A percentile compares a stretch with the other conserved stretches of the same genome.
Evolutionary conservation across 2,113 vertebrate genomes (phyloP).

Genomic region (Suricata suricatta): DNA sequence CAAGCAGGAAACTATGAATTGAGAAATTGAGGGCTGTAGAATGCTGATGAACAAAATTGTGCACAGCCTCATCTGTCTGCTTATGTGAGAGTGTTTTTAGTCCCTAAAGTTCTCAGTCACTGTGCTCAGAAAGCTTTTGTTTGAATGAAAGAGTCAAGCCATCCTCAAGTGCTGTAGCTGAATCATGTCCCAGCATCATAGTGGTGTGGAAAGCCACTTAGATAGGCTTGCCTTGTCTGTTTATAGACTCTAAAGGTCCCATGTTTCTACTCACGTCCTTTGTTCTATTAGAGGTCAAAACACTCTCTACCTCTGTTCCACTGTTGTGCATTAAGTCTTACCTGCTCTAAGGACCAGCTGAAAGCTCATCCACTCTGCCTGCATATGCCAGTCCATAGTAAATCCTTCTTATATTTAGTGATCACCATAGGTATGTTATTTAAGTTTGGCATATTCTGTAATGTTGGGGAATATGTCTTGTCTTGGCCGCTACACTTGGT

Average conservation of each 20-base stretch:
- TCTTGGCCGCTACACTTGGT: neutral
- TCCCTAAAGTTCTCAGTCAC: neutral
- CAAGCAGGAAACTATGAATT: neutral
- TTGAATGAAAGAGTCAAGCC: neutral
- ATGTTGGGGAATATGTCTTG: neutral
- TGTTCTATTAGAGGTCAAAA: neutral
- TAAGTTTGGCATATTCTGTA: neutral
- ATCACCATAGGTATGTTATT: neutral
- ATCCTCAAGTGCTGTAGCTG: neutral
- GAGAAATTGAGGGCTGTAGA: neutral
- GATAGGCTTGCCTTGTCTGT: neutral
- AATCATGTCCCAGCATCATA: neutral
- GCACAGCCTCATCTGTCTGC: neutral
- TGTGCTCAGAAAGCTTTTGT: slow-evolving; percentile 22
- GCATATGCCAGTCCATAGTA: neutral
- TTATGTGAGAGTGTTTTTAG: neutral
- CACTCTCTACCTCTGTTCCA: neutral
- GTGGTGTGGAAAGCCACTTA: neutral
- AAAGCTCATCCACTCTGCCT: neutral
- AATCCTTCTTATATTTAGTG: neutral
- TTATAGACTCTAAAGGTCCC: neutral
- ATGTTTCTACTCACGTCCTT: neutral
- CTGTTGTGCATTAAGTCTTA: neutral
- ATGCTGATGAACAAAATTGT: neutral
- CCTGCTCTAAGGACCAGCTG: neutral